Conservation (phyloP, 2,888 invertebrate genomes). For the Tinea trinotella region DNA sequence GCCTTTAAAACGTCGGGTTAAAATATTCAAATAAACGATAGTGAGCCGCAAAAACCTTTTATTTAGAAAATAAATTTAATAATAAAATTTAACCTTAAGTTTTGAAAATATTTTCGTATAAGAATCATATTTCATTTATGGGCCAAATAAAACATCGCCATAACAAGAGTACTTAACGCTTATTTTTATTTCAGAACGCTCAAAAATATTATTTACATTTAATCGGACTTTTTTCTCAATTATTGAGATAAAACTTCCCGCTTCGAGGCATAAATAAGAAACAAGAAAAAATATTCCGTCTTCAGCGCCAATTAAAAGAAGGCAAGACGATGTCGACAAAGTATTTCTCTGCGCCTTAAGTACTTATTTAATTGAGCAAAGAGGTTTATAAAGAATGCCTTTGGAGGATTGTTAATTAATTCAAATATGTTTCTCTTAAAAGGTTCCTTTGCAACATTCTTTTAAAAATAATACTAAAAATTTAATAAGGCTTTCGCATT, state of each 20-base stretch:
- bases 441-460: too few species aligned
- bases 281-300: conserved; percentile 16
- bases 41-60: too few species aligned
- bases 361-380: conserved; percentile 26
- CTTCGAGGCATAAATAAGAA: conserved; percentile 16
- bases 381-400: conserved; percentile 24
- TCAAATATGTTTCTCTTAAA: conserved; percentile 13
- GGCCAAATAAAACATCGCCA: background rate
- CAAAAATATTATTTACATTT: background rate
- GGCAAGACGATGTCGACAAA: conserved; percentile 23
- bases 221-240: background rate
- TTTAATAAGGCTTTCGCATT: too few species aligned
- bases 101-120: too few species aligned
- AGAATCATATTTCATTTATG: too few species aligned
- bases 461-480: too few species aligned
- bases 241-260: conserved; percentile 12
- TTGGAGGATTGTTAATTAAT: conserved; percentile 17
- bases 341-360: conserved; percentile 21
- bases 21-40: too few species aligned
- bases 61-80: too few species aligned
- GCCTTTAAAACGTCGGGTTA: too few species aligned
- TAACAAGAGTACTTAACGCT: background rate
- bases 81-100: too few species aligned
- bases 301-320: conserved; percentile 25
- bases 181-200: background rate